These are phyloP conservation scores for Pogonocherus hispidulus DNA, from an alignment of 2,888 invertebrate genomes.

Conservation along the genomic window DNA sequence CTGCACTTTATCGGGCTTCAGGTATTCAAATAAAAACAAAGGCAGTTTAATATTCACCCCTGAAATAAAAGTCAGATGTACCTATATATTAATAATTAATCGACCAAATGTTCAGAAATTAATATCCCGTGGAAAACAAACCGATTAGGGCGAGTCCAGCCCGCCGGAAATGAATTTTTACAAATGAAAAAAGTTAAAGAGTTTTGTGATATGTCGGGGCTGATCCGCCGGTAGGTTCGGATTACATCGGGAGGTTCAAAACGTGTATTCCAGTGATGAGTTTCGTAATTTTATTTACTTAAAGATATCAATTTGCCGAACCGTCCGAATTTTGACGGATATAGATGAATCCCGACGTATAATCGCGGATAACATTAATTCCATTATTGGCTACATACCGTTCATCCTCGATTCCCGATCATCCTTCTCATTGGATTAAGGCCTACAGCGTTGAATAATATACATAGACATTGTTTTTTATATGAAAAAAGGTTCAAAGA, in stretches of 20 bases:
- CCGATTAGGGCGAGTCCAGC: too few relatives aligned
- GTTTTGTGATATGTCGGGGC: too few relatives aligned
- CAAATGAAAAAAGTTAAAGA: background rate
- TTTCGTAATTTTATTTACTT: slow-evolving; percentile 6
- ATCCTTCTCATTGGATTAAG: background rate
- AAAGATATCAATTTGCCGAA: background rate
- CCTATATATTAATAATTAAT: background rate
- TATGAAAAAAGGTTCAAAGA: too few relatives aligned
- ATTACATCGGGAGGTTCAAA: background rate
- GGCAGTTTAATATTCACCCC: background rate
- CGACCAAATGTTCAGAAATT: background rate
- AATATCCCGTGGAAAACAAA: background rate
- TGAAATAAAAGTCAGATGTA: background rate
- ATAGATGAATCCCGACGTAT: background rate
- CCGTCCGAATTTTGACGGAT: background rate
- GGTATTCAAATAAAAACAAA: background rate
- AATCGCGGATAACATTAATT: background rate
- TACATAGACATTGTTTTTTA: too few relatives aligned
- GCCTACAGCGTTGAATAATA: too few relatives aligned
- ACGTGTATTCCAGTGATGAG: background rate
- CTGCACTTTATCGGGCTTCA: too few relatives aligned
- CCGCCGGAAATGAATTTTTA: background rate
- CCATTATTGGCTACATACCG: background rate
- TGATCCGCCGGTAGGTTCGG: too few relatives aligned
- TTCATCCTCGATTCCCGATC: background rate